Evolutionary conservation across 2,888 invertebrate species (phyloP), one percentile per base, ranked within the genome.

Genomic region (Unio delphinus): DNA sequence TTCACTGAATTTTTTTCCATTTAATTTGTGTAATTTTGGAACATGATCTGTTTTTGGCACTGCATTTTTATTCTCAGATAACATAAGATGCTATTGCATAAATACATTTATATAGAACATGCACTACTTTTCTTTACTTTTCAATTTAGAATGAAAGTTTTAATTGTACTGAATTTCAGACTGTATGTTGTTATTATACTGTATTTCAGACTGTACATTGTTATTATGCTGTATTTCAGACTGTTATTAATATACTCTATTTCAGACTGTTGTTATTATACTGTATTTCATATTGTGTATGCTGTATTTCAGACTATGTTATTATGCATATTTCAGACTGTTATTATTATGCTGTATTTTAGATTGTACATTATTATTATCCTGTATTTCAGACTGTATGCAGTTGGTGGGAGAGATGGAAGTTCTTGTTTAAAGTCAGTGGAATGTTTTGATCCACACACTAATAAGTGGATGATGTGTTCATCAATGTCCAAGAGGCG

Each of bases 331-430:
- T 30, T 30, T 30, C 30, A 30, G 30, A 30, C 30, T 3, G 23
- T 23, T 23, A 95, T 91, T 45, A 45, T 45, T 45, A 45, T 45
- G 45, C 11, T 45, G 58, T 61, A 56, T 73, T 80, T 92, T 55
- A 94, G 95, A 82, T 91, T 97, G 74, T 97, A 26, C 3, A 61
- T 26, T 57, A 15, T 45, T 45, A 45, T 45, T 45, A 45, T 45
- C 15, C 45, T 45, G 60, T 62, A 56, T 73, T 80, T 92, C 55
- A 94, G 95, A 82, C 91, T 98, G 74, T 97, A 95, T 91, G 97
- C 96, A 5, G 96, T 96, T 61, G 97, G 97, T 60, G 97, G 97
- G 0, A 93, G 97, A 67, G 97, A 98, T 91, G 96, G 96, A 63
- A 95, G 95, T 77, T 94, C 95, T 1, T 97, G 97, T 87, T 93